Base-by-base conservation (phyloP, 2,888 invertebrate species). In the Odiellus spinosus region DNA sequence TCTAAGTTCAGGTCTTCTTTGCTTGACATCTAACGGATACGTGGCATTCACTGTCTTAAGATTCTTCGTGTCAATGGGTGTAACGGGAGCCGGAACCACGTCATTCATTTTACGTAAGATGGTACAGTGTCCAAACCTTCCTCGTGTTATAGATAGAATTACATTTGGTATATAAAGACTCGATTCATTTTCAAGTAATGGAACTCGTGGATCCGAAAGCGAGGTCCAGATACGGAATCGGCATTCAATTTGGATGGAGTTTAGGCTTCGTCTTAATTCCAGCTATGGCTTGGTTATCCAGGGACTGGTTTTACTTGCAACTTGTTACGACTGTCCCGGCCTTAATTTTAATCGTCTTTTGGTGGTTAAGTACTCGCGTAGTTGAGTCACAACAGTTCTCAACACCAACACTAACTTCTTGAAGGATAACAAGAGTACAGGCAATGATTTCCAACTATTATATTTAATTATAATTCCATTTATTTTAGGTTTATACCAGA, bases 231-330 rank as follows among this genome's bases (percentile, higher is more conserved):
- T 85, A 84, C 59, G 86, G 86, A 8, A 75, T 85, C 18, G 73
- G 80, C 43, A 84, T 82, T 61, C 80, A 85, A 67, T 76, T 76
- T 3, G 76, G 77, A 0, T 86, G 86, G 63, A 84, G 85, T 2
- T 65, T 71, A 1, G 86, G 86, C 3, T 78, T 85, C 40, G 82
- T 85, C 76, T 63, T 83, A 44, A 83, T 85, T 1, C 83, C 84
- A 0, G 78, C 76, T 0, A 86, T 86, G 84, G 85, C 82, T 3
- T 77, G 78, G 2, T 53, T 84, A 1, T 77, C 86, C 48, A 74
- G 77, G 56, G 74, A 85, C 59, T 71, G 80, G 43, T 74, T 76
- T 64, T 64, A 76, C 56, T 70, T 86, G n/a, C 86, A 86, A 68
- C 70, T 83, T 1, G 67, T 81, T 2, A 84, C 84, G 59, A 85